Evolutionary conservation across 2,888 invertebrate genomes (phyloP).

Genomic region (Tenthredo mesomela): DNA sequence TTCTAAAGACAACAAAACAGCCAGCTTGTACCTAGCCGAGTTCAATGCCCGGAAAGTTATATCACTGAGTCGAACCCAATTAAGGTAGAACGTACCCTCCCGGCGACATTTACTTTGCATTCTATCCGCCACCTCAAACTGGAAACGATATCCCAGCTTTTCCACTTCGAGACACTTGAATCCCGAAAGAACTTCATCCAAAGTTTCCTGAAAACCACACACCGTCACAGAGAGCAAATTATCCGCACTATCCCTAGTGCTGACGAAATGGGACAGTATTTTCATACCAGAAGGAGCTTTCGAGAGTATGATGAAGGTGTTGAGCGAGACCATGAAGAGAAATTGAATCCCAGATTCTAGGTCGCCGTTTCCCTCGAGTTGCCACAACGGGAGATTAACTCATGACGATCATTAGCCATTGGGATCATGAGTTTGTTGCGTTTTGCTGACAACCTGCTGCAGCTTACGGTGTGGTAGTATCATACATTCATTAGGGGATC

Average conservation of each 20-base stretch:
- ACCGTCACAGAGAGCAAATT: neutral
- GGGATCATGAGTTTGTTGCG: neutral
- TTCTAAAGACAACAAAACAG: slow-evolving; percentile 31
- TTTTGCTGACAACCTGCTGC: slow-evolving; percentile 10
- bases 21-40: neutral
- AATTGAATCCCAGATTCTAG: neutral
- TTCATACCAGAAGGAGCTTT: neutral
- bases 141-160: neutral
- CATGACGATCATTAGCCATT: neutral
- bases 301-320: neutral
- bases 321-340: neutral
- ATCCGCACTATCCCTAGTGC: neutral
- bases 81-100: neutral
- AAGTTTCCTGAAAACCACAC: too few relatives aligned
- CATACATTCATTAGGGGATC: slow-evolving; percentile 3
- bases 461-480: neutral
- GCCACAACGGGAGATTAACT: neutral
- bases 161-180: neutral
- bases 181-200: neutral
- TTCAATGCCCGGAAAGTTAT: slow-evolving; percentile 3
- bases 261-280: neutral
- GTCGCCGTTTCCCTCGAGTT: neutral
- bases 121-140: neutral
- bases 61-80: neutral
- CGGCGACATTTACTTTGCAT: slow-evolving; percentile 15